Conservation (phyloP, 2,113 vertebrate species). For the Noctilio leporinus region DNA sequence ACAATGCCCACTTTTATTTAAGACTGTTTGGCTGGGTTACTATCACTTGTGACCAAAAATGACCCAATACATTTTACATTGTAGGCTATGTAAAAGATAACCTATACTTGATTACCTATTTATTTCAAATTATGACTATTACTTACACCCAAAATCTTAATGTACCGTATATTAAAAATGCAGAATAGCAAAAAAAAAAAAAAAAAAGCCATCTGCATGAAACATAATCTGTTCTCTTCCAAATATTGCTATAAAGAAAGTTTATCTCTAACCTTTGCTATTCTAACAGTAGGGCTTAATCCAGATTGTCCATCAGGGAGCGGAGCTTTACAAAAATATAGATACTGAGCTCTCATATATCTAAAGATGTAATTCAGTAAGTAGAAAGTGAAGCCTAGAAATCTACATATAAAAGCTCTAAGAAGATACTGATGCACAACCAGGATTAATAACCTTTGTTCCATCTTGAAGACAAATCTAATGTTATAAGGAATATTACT, state of each 20-base stretch:
- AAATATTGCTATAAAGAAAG: not conserved
- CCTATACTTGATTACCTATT: not conserved
- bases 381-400: not conserved
- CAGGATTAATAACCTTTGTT: not conserved
- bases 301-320: not conserved
- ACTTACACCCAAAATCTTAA: slow-evolving; percentile 18
- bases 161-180: not conserved
- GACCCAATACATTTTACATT: not conserved
- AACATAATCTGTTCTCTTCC: not conserved
- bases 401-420: not conserved
- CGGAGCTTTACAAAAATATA: not conserved
- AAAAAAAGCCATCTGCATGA: not conserved
- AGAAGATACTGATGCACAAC: not conserved
- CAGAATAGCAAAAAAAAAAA: not conserved
- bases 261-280: not conserved
- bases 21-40: not conserved
- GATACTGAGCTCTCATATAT: not conserved
- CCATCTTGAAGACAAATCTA: not conserved
- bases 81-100: not conserved
- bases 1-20: not conserved
- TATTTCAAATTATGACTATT: slow-evolving; percentile 3
- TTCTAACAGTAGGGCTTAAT: not conserved
- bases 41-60: not conserved
- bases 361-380: not conserved
- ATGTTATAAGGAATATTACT: not conserved